phyloP scores from a whole-genome alignment of 2,797 vertebrate genomes.

The Columba guinea region DNA sequence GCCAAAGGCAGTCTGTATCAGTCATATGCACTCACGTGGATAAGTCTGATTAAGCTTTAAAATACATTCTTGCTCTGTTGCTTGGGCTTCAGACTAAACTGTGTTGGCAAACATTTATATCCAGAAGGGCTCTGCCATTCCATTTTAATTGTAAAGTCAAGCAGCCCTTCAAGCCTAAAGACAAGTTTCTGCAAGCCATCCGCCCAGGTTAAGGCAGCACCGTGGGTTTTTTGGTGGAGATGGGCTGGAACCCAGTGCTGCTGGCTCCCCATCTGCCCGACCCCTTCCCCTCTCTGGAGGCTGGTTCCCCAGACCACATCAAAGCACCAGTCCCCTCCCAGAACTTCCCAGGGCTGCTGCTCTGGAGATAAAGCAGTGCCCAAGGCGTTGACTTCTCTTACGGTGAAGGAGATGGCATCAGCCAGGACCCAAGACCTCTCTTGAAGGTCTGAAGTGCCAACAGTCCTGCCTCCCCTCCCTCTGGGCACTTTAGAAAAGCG shows the following conservation, averaged over 20 bases:
- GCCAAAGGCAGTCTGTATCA: background rate
- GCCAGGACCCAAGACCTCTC: background rate
- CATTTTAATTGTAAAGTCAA: background rate
- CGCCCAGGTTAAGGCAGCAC: background rate
- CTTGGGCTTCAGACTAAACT: background rate
- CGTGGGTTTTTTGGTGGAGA: background rate
- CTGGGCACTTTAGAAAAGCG: constrained; percentile 6
- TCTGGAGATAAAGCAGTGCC: background rate
- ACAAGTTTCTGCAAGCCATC: constrained; percentile 16
- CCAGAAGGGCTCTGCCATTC: background rate
- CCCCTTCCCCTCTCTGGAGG: background rate
- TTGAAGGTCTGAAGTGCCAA: background rate
- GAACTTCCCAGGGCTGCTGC: rapidly evolving
- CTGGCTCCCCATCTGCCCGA: background rate
- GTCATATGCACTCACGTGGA: background rate
- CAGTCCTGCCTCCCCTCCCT: constrained; percentile 19
- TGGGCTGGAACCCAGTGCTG: background rate
- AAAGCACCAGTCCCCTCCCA: background rate
- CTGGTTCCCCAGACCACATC: background rate
- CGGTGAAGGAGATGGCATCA: background rate
- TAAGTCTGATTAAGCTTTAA: background rate
- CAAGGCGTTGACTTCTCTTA: background rate
- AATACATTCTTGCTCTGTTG: background rate
- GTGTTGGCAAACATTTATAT: background rate
- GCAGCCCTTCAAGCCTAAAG: background rate